These are phyloP conservation scores for Eupithecia pulchellata DNA, from an alignment of 2,888 invertebrate genomes.

Conservation along the genomic window DNA sequence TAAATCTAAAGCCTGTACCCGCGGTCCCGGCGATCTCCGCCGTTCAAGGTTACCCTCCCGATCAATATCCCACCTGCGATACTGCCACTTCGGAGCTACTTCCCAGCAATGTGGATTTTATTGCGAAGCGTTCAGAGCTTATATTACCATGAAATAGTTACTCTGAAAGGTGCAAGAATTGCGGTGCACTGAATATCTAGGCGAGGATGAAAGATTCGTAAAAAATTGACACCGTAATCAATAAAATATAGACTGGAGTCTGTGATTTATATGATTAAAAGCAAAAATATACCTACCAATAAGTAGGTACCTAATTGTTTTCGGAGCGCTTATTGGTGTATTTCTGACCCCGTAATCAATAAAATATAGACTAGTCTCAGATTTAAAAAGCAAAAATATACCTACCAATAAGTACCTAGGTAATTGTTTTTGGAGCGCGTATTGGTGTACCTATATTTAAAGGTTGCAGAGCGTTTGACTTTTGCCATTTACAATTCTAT, in stretches of 20 bases:
- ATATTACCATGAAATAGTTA: background rate
- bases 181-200: background rate
- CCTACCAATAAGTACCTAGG: background rate
- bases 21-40: conserved; percentile 7
- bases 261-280: too few relatives aligned
- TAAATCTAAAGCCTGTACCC: background rate
- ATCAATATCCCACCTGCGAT: conserved; percentile 25
- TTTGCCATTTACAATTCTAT: background rate
- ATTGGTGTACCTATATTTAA: background rate
- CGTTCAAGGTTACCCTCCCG: conserved; percentile 24
- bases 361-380: too few relatives aligned
- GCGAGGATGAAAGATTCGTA: background rate
- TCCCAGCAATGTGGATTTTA: conserved; percentile 1
- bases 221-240: too few relatives aligned
- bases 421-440: background rate
- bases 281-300: too few relatives aligned
- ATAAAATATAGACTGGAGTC: too few relatives aligned
- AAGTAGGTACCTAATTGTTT: too few relatives aligned
- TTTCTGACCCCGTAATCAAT: too few relatives aligned
- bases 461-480: background rate
- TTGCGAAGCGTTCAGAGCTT: background rate
- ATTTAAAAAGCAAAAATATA: too few relatives aligned
- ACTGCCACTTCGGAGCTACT: conserved; percentile 3
- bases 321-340: too few relatives aligned
- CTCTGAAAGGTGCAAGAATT: background rate